phyloP scores from a whole-genome alignment of 1,140 invertebrate genomes.

The Pantala flavescens region DNA sequence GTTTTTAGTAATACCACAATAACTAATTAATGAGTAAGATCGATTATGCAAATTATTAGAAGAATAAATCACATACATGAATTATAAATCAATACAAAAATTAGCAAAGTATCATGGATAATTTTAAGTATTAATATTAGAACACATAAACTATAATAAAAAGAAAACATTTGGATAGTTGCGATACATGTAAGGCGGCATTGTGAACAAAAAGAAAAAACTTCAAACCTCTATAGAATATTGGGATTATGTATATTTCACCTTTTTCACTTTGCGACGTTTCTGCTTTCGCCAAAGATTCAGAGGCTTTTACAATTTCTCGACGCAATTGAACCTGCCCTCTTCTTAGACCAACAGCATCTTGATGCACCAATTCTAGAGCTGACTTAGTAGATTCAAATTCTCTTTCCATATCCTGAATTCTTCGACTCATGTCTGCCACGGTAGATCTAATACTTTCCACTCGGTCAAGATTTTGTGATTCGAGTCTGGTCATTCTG shows the following conservation, averaged over 20 bases:
- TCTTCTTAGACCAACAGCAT: slow-evolving; percentile 18
- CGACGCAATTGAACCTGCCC: slow-evolving; percentile 14
- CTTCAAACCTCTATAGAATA: too few relatives aligned
- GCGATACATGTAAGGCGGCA: too few relatives aligned
- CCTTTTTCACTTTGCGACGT: not conserved
- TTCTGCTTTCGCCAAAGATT: slow-evolving; percentile 1
- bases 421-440: not conserved
- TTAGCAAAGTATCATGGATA: too few relatives aligned
- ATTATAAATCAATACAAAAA: too few relatives aligned
- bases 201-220: too few relatives aligned
- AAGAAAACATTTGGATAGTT: too few relatives aligned
- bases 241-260: not conserved
- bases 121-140: too few relatives aligned
- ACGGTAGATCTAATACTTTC: not conserved
- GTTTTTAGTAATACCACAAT: too few relatives aligned
- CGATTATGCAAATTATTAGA: too few relatives aligned
- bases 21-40: too few relatives aligned
- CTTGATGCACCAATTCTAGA: not conserved
- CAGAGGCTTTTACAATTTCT: not conserved
- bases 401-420: slow-evolving; percentile 1
- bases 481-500: not conserved
- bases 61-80: too few relatives aligned
- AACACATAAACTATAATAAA: too few relatives aligned
- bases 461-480: not conserved
- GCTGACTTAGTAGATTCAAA: not conserved